Evolutionary conservation across 2,797 vertebrate species (phyloP), one percentile per base, ranked within the genome.

Genomic region (Melanotaenia trifasciata): DNA sequence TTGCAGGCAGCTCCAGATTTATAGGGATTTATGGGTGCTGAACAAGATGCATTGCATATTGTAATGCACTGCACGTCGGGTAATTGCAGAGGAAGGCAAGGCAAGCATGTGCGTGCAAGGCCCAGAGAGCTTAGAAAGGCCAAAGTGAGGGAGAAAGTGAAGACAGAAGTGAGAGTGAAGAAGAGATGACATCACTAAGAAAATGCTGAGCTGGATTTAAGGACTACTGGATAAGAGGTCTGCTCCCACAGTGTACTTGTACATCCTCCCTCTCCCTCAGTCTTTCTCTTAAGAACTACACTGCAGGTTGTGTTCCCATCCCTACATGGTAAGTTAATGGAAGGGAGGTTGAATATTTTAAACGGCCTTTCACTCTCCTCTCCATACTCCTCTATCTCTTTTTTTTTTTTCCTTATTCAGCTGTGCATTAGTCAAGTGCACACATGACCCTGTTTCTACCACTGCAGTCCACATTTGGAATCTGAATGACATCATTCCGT

Each of bases 321-420:
- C 65, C 50, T 85, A 87, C 87, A 85, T 43, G 67, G 77, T 73
- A 84, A 79, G 89, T 90, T 94, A 94, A 94, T 95, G 93, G 92
- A 94, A 92, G 84, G 78, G 75, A 80, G 90, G 85, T 90, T 94
- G 91, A 94, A 95, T 94, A 94, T 95, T 95, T 95, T 93, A 95
- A 92, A 86, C 87, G 78, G 81, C 79, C 72, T 86, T 89, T 83
- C 80, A 76, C 90, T 90, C 78, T 84, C 67, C 62, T 53, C 74
- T 83, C 57, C 69, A 60, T 75, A 57, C 77, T 80, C 75, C 38
- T 83, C 74, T 77, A 72, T 47, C 57, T 63, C 65, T 43, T 59
- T 67, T 61, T 59, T 74, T 68, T 58, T 32, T 73, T 6, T 28
- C 54, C 72, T 68, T 61, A 77, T 73, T 81, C 67, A 33, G 74